Evolutionary conservation across 2,888 invertebrate genomes (phyloP), one percentile per base, ranked within the genome.

Genomic region (Sympetrum striolatum): DNA sequence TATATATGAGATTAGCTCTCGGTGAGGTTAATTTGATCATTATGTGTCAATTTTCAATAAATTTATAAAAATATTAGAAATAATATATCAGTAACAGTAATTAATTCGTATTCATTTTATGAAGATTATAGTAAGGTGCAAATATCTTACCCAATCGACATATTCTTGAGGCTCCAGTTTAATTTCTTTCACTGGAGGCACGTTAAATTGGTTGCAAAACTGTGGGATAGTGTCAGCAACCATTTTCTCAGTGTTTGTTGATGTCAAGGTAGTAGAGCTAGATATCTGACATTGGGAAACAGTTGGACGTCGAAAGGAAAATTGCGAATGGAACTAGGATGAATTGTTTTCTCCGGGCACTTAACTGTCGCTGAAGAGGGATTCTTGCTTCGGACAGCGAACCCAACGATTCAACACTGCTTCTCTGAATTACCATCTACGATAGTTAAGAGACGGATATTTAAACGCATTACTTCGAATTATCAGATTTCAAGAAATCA

Each of bases 1-100:
- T 53, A n/a, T 44, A 90, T 90, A 82, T 90, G 82, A 92, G 92
- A 92, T 39, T 53, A 91, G 48, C 22, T 48, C 48, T 90, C 0
- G 0, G 22, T 44, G 2, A 39, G 2, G 3, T 35, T 80, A 10
- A 37, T 37, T 37, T 15, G 4, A 6, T 8, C 44, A 44, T 44
- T 44, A 8, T 44, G 6, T 64, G 25, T 25, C 64, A 14, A 6
- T 0, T 73, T 73, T 18, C 0, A 44, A 22, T n/a, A 81, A 44
- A 4, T 0, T 12, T 14, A 44, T 22, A 53, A 10, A 48, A 73
- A 25, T 25, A 81, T 1, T 1, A 15, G 5, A 44, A 81, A 39
- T 44, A 44, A n/a, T 15, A 35, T 14, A 1, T 31, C 22, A 2
- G 31, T 0, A 81, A 81, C 25, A 58, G 8, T 35, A 35, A 81